Conservation (phyloP, 2,113 vertebrate species). For the Baryphthengus martii region DNA sequence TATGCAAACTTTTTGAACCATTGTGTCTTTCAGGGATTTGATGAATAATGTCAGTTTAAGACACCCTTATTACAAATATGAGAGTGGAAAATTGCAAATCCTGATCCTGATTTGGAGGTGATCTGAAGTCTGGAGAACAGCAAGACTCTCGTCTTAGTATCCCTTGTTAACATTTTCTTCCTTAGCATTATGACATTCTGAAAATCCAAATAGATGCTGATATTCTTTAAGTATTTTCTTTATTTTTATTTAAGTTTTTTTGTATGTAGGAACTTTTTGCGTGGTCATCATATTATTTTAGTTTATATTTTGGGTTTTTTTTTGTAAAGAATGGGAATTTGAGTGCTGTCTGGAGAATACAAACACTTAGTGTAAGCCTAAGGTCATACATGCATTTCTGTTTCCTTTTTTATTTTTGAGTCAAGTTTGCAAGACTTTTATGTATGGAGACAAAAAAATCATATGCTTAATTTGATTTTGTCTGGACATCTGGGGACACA, state of each 20-base stretch:
- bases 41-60: background rate
- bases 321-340: background rate
- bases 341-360: background rate
- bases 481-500: conserved; percentile 1
- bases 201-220: background rate
- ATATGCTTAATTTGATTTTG: background rate
- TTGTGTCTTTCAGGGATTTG: background rate
- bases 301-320: background rate
- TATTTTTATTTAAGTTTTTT: background rate
- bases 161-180: background rate
- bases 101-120: background rate
- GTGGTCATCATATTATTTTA: background rate
- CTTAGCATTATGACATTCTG: background rate
- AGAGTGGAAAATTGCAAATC: background rate
- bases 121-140: background rate
- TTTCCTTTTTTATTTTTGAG: background rate
- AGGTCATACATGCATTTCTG: background rate
- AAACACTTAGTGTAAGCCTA: background rate
- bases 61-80: background rate
- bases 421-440: background rate
- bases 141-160: background rate
- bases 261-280: background rate
- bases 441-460: background rate
- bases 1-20: background rate
- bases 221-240: background rate